Evolutionary conservation across 1,140 invertebrate genomes (phyloP).

Genomic region (Cherax quadricarinatus): DNA sequence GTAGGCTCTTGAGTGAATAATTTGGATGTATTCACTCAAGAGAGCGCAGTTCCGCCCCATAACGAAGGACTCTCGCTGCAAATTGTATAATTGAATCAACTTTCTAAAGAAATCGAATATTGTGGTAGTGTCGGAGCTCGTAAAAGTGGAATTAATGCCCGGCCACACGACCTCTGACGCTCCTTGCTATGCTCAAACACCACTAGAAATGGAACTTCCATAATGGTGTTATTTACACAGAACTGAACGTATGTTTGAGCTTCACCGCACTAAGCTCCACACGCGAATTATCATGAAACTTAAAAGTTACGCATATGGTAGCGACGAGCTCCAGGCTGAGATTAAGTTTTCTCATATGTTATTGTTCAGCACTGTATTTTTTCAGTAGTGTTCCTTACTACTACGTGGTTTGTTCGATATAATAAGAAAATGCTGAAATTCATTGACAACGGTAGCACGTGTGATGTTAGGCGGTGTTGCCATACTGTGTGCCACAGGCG

Average conservation of each 20-base stretch:
- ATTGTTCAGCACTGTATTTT: background rate
- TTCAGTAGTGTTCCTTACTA: background rate
- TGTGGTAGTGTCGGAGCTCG: background rate
- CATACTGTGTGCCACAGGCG: background rate
- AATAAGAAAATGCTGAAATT: conserved; percentile 7
- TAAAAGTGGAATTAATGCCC: background rate
- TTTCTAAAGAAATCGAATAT: background rate
- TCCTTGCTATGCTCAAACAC: too few species aligned
- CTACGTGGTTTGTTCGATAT: background rate
- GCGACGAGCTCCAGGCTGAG: conserved; percentile 33
- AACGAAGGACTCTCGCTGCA: conserved; percentile 1
- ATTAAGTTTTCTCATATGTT: conserved; percentile 40
- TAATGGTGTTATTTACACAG: too few species aligned
- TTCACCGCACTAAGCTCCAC: too few species aligned
- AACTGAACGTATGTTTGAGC: too few species aligned
- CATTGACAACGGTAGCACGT: conserved; percentile 6
- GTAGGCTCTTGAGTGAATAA: too few species aligned
- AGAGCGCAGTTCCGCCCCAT: background rate
- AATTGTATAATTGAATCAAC: background rate
- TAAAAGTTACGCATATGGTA: conserved; percentile 53
- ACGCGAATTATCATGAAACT: conserved; percentile 21
- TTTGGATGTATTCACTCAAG: background rate
- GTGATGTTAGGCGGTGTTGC: conserved; percentile 40
- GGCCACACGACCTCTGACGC: background rate
- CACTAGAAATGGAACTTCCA: too few species aligned